Base-by-base conservation (phyloP, 2,888 invertebrate species). In the Iphiclides podalirius region DNA sequence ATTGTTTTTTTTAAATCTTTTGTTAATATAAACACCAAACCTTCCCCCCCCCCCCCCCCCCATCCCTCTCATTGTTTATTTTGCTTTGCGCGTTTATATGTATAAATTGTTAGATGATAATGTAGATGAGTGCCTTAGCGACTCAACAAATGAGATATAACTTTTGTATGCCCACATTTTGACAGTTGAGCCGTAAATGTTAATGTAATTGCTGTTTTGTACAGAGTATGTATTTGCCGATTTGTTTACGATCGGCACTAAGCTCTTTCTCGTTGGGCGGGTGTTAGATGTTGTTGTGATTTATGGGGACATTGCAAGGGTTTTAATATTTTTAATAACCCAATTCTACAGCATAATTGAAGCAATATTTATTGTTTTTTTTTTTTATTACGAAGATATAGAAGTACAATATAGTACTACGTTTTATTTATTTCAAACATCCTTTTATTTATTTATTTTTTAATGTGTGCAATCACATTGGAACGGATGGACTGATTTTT, bases 41-140 rank as follows among this genome's bases (percentile, higher is more conserved):
- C n/a, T n/a, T n/a, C n/a, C 20, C 6, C 20, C 6, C 20, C 3
- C 20, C 20, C 6, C 6, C 6, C 4, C 64, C 66, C 65, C 66
- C 64, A 61, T 62, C 43, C 12, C 44, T 31, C 13, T 41, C 42
- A 51, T 59, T 68, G 67, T 67, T 59, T 52, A 56, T 66, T 45
- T 67, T 69, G 77, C 79, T 82, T 79, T 69, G 60, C 60, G 79
- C 80, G 70, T 79, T 75, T 73, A 31, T 72, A 71, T 78, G 76
- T 81, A 78, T 73, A 67, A 61, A 72, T 52, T 54, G 44, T 61
- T 75, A 77, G 76, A 75, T 72, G 64, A 66, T 78, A 82, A 79
- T 64, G 77, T 83, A 83, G 82, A 63, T 80, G 87, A 87, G 87
- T 88, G 87, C 87, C 88, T 87, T 87, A 87, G 87, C 87, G 78